Evolutionary conservation across 2,797 vertebrate genomes (phyloP).

Genomic region (Labroides dimidiatus): DNA sequence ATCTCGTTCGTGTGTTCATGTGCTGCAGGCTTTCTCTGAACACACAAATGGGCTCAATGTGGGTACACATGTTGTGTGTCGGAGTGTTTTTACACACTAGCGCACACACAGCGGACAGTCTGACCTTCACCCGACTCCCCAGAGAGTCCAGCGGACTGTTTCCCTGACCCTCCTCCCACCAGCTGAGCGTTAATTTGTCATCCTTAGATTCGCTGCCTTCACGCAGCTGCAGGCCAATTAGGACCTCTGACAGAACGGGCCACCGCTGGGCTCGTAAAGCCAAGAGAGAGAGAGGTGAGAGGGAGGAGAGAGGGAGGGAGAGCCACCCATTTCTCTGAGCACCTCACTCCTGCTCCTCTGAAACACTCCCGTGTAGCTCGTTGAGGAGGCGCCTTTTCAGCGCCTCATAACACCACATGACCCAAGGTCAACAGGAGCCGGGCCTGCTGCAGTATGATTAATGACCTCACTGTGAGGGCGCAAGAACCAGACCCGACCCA

Average conservation of each 20-base stretch:
- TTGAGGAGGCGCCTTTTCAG: conserved; percentile 18
- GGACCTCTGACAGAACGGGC: conserved; percentile 23
- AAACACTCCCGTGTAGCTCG: conserved; percentile 23
- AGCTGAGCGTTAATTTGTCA: conserved; percentile 73
- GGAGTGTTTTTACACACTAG: conserved; percentile 41
- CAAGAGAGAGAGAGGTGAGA: conserved; percentile 5
- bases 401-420: conserved; percentile 11
- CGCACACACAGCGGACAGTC: conserved; percentile 37
- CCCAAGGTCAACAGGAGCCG: conserved; percentile 6
- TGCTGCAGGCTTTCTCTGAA: background rate
- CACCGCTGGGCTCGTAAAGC: conserved; percentile 32
- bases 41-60: background rate
- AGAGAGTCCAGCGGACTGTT: conserved; percentile 39
- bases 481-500: too few relatives aligned
- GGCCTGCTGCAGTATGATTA: conserved; percentile 30
- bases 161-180: conserved; percentile 31
- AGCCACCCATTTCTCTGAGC: conserved; percentile 1
- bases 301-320: too few relatives aligned
- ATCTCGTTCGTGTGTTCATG: too few relatives aligned
- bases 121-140: conserved; percentile 65
- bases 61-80: conserved; percentile 38
- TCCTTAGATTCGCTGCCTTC: conserved; percentile 54
- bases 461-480: background rate
- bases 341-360: conserved; percentile 9
- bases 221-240: conserved; percentile 57